Evolutionary conservation across 2,888 invertebrate genomes (phyloP), one percentile per base, ranked within the genome.

Genomic region (Phengaris alcon): DNA sequence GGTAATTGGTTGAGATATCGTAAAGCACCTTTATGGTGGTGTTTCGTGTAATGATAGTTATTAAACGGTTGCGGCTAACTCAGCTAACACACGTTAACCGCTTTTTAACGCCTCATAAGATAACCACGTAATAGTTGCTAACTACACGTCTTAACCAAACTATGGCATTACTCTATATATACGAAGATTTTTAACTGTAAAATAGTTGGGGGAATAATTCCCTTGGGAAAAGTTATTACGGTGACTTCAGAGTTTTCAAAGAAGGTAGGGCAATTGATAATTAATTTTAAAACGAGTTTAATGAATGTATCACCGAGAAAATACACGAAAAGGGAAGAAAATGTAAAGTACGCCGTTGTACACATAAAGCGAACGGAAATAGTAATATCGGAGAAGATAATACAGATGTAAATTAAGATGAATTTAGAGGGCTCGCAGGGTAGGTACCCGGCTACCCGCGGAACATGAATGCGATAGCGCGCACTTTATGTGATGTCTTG

Each of bases 31-130:
- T 88, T 88, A 89, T 88, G 84, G 82, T 83, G 85, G 88, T 88
- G 88, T 90, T 90, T 88, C 87, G 87, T 87, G 88, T 91, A 92
- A 92, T 92, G 90, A 92, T 88, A 91, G 91, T 91, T 90, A 93
- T 93, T 93, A 93, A 86, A 87, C 84, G 83, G 88, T 86, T 88
- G 88, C 89, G 82, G 88, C 88, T 89, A 87, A 87, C 90, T 92
- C 91, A 91, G 87, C 90, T 91, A 91, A 91, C 85, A 84, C 84
- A 86, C 84, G 88, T 87, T 88, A 90, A 91, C 89, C 88, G 89
- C 81, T 87, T 89, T 91, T 92, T 89, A 91, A 89, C 90, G 88
- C 88, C 87, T 90, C 51, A 12, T 52, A 13, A 72, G 72, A 90
- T 90, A 89, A 89, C 79, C 84, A 84, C 85, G 86, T 91, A 55